Percentiles rank a stretch among this genome's conserved stretches.
Conservation (phyloP, 2,797 vertebrate species). For the Rachycentron canadum region DNA sequence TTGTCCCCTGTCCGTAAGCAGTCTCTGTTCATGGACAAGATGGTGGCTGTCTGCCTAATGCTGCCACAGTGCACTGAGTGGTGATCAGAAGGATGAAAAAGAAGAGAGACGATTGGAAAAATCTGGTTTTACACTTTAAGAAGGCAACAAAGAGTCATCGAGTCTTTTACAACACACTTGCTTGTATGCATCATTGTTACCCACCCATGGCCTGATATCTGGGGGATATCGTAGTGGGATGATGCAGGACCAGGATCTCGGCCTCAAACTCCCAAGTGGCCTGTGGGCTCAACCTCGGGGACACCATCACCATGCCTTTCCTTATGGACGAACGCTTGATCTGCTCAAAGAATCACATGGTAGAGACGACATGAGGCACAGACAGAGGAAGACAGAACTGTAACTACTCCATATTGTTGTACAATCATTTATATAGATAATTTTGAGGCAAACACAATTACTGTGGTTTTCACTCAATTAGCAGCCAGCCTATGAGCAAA, state of each 20-base stretch:
- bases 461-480: neutral
- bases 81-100: neutral
- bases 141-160: neutral
- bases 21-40: conserved; percentile 98
- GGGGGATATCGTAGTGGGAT: conserved; percentile 99
- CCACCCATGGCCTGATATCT: conserved; percentile 99
- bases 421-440: neutral
- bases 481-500: neutral
- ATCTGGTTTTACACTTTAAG: neutral
- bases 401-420: neutral
- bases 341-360: conserved; percentile 69
- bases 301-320: conserved; percentile 99
- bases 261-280: conserved; percentile 99
- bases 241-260: conserved; percentile 97
- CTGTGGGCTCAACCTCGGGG: conserved; percentile 94
- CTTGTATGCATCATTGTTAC: conserved; percentile 17
- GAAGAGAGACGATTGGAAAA: neutral
- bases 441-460: too few relatives aligned
- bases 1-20: conserved; percentile 98
- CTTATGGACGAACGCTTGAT: conserved; percentile 98
- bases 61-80: conserved; percentile 90
- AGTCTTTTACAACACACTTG: neutral
- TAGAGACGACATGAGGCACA: neutral
- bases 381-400: neutral
- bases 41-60: conserved; percentile 98